A percentile compares a stretch with the other conserved stretches of the same genome.
These are phyloP conservation scores for Hemithea aestivaria DNA, from an alignment of 2,888 invertebrate species.

Conservation along the genomic window DNA sequence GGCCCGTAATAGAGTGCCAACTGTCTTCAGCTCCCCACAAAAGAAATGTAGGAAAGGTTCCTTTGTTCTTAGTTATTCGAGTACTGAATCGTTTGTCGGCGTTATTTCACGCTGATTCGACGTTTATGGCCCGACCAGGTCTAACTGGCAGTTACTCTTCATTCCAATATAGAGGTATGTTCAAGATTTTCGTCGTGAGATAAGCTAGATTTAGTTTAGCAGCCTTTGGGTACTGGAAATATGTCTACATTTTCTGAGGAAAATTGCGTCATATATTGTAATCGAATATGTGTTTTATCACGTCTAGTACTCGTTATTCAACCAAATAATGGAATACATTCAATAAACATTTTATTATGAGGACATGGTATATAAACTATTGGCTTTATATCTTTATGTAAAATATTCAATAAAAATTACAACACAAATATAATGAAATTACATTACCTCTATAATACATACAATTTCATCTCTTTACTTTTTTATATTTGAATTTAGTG, in stretches of 20 bases:
- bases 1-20: slow-evolving; percentile 68
- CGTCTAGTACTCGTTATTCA: too few relatives aligned
- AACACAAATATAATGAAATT: too few relatives aligned
- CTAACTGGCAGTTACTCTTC: slow-evolving; percentile 52
- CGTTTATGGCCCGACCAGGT: slow-evolving; percentile 64
- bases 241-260: slow-evolving; percentile 3
- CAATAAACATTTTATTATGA: too few relatives aligned
- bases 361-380: too few relatives aligned
- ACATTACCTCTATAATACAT: too few relatives aligned
- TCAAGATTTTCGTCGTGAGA: slow-evolving; percentile 17
- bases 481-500: too few relatives aligned
- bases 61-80: slow-evolving; percentile 76
- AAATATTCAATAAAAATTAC: too few relatives aligned
- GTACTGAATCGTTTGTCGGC: slow-evolving; percentile 70
- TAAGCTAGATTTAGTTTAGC: slow-evolving; percentile 18
- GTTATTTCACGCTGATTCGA: slow-evolving; percentile 74
- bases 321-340: too few relatives aligned
- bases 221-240: background rate
- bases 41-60: slow-evolving; percentile 67
- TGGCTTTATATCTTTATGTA: too few relatives aligned
- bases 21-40: slow-evolving; percentile 61
- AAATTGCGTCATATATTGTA: too few relatives aligned
- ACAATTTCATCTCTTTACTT: too few relatives aligned
- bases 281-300: too few relatives aligned
- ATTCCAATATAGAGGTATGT: slow-evolving; percentile 37